Evolutionary conservation across 92 coral and sea anemone genomes (phyloP).

Genomic region (Virgularia gustaviana): DNA sequence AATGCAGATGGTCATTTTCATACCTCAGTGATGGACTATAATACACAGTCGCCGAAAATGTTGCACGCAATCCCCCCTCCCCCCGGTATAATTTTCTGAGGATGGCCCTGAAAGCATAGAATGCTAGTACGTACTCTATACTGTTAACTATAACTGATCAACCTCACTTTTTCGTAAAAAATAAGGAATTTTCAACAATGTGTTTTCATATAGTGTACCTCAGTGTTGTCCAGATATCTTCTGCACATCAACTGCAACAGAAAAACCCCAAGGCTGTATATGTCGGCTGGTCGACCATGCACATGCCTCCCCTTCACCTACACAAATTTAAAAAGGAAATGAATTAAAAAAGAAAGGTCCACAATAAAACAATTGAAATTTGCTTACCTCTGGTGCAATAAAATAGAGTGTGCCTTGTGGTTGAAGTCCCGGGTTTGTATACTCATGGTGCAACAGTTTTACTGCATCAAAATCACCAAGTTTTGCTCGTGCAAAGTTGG

Average conservation of each 20-base stretch:
- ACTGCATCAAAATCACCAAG: slow-evolving; percentile 88
- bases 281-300: slow-evolving; percentile 87
- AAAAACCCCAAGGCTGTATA: slow-evolving; percentile 59
- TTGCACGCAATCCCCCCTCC: too few relatives aligned
- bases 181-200: neutral
- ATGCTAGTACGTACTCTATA: too few relatives aligned
- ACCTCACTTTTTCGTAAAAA: too few relatives aligned
- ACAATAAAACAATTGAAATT: neutral
- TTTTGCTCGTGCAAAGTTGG: slow-evolving; percentile 64
- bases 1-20: too few relatives aligned
- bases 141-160: too few relatives aligned
- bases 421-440: slow-evolving; percentile 58
- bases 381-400: slow-evolving; percentile 71
- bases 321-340: neutral
- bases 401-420: slow-evolving; percentile 73
- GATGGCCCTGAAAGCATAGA: too few relatives aligned
- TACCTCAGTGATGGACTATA: too few relatives aligned
- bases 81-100: too few relatives aligned
- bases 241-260: slow-evolving; percentile 50
- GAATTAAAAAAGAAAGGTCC: neutral
- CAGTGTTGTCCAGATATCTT: neutral
- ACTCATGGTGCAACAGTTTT: slow-evolving; percentile 49
- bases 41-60: too few relatives aligned
- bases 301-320: too few relatives aligned
- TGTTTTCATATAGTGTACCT: neutral